Base-by-base conservation (phyloP, 2,797 vertebrate species). In the Stomatorhinus walkeri region DNA sequence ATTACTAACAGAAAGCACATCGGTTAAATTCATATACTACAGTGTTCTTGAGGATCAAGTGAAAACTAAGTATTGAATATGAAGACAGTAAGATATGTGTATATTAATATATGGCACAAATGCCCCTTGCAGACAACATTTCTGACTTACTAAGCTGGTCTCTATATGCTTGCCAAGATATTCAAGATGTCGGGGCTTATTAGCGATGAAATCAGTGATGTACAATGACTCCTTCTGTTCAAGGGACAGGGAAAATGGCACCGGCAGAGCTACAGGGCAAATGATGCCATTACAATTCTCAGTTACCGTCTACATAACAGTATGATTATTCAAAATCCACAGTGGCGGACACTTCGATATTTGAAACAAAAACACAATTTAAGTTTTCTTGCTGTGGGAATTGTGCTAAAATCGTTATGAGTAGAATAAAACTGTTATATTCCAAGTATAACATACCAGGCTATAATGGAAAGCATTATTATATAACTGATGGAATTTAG, bases 221-320 rank as follows among this genome's bases (percentile, higher is more conserved):
- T 72, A 49, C 56, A 86, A 86, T 56, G 85, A 8, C 81, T 51
- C 81, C 81, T 49, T 85, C 81, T 85, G 81, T 85, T 85, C 22
- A 49, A 48, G 81, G 22, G 43, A 28, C 43, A 51, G 22, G 22
- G 24, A 24, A 24, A 85, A 85, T 28, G 48, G 22, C 48, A 85
- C 1, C 9, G 0, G 4, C n/a, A 85, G 43, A 12, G 81, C 81
- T 85, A 48, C 48, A 0, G 22, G 46, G 48, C 43, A 49, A 85
- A 85, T 51, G 24, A 51, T 85, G 48, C 48, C 22, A 28, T 51
- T 85, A 28, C 81, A 28, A 51, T 28, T 51, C 81, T 85, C 43
- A 85, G 49, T 85, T 85, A 85, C 46, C 12, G 49, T 85, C 43
- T 85, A 85, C 48, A 51, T 85, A 85, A 51, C 3, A 49, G 48